Percentiles rank a stretch among this genome's conserved stretches.
phyloP scores from a whole-genome alignment of 1,140 invertebrate species.

The Megathymus violae region DNA sequence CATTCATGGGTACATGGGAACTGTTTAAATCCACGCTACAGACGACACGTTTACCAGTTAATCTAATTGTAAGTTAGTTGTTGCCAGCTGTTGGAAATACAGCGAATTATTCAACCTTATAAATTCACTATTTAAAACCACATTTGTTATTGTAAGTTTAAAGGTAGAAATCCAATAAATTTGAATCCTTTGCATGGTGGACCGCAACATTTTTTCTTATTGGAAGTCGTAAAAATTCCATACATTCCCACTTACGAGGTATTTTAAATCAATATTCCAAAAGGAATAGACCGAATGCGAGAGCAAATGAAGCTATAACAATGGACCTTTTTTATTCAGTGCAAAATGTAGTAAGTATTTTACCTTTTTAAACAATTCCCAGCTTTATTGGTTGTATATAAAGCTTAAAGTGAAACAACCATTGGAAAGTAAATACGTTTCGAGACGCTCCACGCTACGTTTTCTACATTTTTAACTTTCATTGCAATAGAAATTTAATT shows the following conservation, averaged over 20 bases:
- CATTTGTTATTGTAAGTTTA: slow-evolving; percentile 2
- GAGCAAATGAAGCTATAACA: slow-evolving; percentile 81
- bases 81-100: no score
- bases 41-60: no score
- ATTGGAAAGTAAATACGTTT: not conserved
- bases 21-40: no score
- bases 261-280: slow-evolving; percentile 78
- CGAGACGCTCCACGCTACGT: not conserved
- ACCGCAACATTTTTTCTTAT: slow-evolving; percentile 47
- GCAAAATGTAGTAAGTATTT: slow-evolving; percentile 1
- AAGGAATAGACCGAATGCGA: slow-evolving; percentile 54
- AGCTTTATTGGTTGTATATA: not conserved
- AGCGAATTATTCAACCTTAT: no score
- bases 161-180: slow-evolving; percentile 34
- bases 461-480: slow-evolving; percentile 28
- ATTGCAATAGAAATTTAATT: slow-evolving; percentile 21
- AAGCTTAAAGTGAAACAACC: not conserved
- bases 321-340: slow-evolving; percentile 48
- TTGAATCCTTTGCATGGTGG: slow-evolving; percentile 30
- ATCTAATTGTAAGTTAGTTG: no score
- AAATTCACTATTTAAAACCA: no score
- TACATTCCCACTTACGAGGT: slow-evolving; percentile 74
- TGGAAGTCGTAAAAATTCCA: slow-evolving; percentile 78
- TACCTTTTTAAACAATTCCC: not conserved
- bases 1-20: no score